These are phyloP conservation scores for Drosophila busckii DNA, from an alignment of 1,140 invertebrate genomes.

Conservation along the genomic window DNA sequence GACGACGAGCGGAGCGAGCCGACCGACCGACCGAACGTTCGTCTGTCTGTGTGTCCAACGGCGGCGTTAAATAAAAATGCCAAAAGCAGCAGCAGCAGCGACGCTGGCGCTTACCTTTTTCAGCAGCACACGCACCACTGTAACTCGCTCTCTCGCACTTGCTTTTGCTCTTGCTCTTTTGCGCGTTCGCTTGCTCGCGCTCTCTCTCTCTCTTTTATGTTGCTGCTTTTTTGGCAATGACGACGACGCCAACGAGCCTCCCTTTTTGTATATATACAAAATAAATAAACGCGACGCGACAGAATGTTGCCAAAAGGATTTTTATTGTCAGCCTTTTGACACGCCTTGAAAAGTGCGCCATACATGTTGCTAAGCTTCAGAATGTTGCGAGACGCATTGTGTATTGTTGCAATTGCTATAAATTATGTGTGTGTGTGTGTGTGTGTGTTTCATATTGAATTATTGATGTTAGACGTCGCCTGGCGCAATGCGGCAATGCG, in stretches of 20 bases:
- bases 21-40: too few relatives aligned
- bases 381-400: conserved; percentile 67
- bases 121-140: conserved; percentile 17
- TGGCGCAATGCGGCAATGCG: conserved; percentile 21
- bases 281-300: neutral
- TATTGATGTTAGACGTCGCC: conserved; percentile 28
- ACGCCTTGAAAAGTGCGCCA: conserved; percentile 4
- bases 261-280: conserved; percentile 30
- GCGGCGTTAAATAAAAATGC: conserved; percentile 28
- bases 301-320: conserved; percentile 49
- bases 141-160: conserved; percentile 24
- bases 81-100: conserved; percentile 13
- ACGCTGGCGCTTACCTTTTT: conserved; percentile 2
- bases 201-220: conserved; percentile 21
- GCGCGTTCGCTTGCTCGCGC: conserved; percentile 16
- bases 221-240: conserved; percentile 22
- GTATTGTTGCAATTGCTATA: conserved; percentile 35
- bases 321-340: conserved; percentile 9
- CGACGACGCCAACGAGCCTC: conserved; percentile 51
- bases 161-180: neutral
- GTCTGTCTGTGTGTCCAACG: too few relatives aligned
- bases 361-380: conserved; percentile 23
- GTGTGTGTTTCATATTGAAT: conserved; percentile 13
- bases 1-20: conserved; percentile 27
- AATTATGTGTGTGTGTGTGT: conserved; percentile 36